phyloP scores from a whole-genome alignment of 1,140 invertebrate genomes.

The Cyclina sinensis region DNA sequence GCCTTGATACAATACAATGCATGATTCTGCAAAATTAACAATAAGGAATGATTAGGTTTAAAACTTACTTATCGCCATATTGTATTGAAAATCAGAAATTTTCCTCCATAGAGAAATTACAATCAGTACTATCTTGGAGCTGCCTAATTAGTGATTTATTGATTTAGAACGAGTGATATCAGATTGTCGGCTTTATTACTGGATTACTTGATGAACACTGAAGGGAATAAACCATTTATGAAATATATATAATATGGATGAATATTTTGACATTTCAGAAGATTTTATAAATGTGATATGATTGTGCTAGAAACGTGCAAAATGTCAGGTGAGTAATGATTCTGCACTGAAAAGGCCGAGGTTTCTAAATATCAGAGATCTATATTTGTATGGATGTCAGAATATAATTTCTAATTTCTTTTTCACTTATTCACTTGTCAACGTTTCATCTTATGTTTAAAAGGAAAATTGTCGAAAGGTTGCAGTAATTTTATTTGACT shows the following conservation, averaged over 20 bases:
- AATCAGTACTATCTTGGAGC: neutral
- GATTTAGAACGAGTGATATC: neutral
- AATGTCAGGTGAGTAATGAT: neutral
- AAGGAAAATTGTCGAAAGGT: too few species aligned
- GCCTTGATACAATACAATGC: neutral
- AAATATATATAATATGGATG: neutral
- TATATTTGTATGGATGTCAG: too few species aligned
- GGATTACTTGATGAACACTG: neutral
- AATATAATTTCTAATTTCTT: too few species aligned
- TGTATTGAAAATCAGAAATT: neutral
- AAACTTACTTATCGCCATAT: neutral
- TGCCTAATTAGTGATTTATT: slow-evolving; percentile 3
- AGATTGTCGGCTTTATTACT: neutral
- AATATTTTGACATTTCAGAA: neutral
- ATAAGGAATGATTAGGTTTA: neutral
- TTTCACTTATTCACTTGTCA: too few species aligned
- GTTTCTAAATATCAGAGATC: too few species aligned
- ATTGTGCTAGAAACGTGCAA: neutral
- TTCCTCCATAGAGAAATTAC: neutral
- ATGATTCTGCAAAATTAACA: neutral
- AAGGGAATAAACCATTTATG: neutral
- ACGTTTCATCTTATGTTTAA: too few species aligned
- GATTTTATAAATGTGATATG: neutral
- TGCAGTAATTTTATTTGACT: too few species aligned
- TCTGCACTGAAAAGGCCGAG: too few species aligned